Evolutionary conservation across 2,888 invertebrate genomes (phyloP).

Genomic region (Venustoraphidia nigricollis): DNA sequence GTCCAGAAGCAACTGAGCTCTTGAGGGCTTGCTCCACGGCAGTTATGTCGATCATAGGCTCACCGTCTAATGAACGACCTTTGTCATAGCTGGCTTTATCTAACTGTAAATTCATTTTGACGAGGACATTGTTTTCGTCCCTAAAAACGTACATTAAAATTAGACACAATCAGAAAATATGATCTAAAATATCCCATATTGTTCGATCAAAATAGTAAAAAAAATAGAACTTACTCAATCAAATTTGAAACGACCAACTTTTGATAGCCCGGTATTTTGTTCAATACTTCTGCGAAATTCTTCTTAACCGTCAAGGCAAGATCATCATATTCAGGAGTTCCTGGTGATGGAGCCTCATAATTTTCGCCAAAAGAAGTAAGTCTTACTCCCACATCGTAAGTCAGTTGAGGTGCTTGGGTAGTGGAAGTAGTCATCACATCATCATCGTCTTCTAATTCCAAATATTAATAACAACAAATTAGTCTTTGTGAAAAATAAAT

Average conservation of each 20-base stretch:
- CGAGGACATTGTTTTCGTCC: constrained; percentile 52
- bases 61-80: constrained; percentile 28
- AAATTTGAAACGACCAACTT: constrained; percentile 53
- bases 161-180: background rate
- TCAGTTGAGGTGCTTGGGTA: constrained; percentile 45
- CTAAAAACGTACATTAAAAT: constrained; percentile 20
- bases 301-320: constrained; percentile 49
- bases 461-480: no score
- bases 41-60: constrained; percentile 17
- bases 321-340: constrained; percentile 56
- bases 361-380: constrained; percentile 62
- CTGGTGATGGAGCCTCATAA: constrained; percentile 56
- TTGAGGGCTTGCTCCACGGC: constrained; percentile 39
- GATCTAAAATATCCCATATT: background rate
- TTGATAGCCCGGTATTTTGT: constrained; percentile 54
- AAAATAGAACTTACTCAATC: constrained; percentile 40
- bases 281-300: constrained; percentile 44
- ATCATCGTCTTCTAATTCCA: constrained; percentile 27
- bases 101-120: constrained; percentile 58
- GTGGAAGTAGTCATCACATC: constrained; percentile 41
- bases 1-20: constrained; percentile 55
- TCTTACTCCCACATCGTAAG: constrained; percentile 57
- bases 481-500: no score
- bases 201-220: background rate
- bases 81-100: constrained; percentile 53